Base-by-base conservation (phyloP, 2,797 vertebrate species). In the Cuniculus paca region DNA sequence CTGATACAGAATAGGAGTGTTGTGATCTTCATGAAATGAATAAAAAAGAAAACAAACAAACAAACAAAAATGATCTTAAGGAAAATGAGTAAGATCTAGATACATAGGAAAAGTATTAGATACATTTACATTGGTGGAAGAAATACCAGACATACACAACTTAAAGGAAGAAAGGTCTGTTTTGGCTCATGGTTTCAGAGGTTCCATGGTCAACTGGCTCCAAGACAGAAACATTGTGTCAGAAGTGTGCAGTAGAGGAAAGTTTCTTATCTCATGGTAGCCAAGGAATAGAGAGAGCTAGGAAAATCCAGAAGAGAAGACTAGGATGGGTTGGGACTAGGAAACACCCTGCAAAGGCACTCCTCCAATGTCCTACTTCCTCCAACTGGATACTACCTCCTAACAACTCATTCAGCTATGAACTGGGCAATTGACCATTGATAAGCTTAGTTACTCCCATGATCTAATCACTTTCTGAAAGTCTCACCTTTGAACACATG, bases 41-140 rank as follows among this genome's bases (percentile, higher is more conserved):
- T 77, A 61, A 84, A 94, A 61, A 88, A 70, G 54, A 34, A 39
- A 83, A 80, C 85, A 74, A 89, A 88, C 54, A 60, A 88, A 88
- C 48, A 50, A 58, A 77, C 11, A 91, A 83, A 80, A 36, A 88
- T 31, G 75, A 81, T 39, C 36, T 80, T 54, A 75, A 52, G 52
- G 45, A 82, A 80, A 39, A 94, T 45, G 39, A 88, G 28, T 17
- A 89, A 77, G 65, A 88, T 78, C n/a, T 85, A 92, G 77, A 85
- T 42, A 82, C 28, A 24, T 26, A 81, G 26, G 52, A 50, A 50
- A 78, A 34, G 48, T 52, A 52, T 20, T 78, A 50, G 75, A 17
- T 42, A 78, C 48, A 50, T 20, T 52, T 52, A 8, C 16, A 34
- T 34, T n/a, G 45, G 9, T 34, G 48, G 75, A 17, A 78, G 52